These are phyloP conservation scores for Netelia virgata DNA, from an alignment of 2,888 invertebrate species.

Conservation along the genomic window DNA sequence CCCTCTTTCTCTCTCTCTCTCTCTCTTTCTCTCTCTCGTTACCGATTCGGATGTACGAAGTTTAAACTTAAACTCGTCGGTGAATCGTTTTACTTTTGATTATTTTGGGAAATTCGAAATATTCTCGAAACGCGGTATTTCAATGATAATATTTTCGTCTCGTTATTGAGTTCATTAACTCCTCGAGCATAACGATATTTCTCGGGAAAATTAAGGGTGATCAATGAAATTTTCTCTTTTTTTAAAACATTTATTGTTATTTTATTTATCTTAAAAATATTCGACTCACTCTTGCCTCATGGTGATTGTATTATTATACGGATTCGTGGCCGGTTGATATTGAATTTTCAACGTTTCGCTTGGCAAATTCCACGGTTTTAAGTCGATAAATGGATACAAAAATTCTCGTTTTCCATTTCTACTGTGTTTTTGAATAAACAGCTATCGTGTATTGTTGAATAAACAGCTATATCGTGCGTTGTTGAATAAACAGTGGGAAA, in stretches of 20 bases:
- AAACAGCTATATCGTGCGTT: neutral
- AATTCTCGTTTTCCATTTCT: neutral
- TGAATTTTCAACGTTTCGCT: neutral
- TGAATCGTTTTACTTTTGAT: conserved; percentile 39
- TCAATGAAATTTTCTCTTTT: neutral
- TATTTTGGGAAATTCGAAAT: conserved; percentile 8
- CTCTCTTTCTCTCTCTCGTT: too few species aligned
- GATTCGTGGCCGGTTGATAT: too few species aligned
- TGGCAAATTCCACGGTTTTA: neutral
- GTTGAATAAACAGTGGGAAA: conserved; percentile 21
- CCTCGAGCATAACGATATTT: neutral
- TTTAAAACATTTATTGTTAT: neutral
- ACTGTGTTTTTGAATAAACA: neutral
- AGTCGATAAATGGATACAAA: neutral
- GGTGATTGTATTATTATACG: too few species aligned
- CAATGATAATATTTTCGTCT: conserved; percentile 1
- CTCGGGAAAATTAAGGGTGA: neutral
- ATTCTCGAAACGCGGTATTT: conserved; percentile 13
- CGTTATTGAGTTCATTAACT: conserved; percentile 16
- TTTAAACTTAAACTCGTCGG: conserved; percentile 10
- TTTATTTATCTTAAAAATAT: neutral
- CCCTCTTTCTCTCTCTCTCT: too few species aligned
- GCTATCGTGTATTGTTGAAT: too few species aligned
- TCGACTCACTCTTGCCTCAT: neutral
- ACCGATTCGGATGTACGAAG: neutral